phyloP scores from a whole-genome alignment of 2,113 vertebrate genomes.

The Bucco capensis region DNA sequence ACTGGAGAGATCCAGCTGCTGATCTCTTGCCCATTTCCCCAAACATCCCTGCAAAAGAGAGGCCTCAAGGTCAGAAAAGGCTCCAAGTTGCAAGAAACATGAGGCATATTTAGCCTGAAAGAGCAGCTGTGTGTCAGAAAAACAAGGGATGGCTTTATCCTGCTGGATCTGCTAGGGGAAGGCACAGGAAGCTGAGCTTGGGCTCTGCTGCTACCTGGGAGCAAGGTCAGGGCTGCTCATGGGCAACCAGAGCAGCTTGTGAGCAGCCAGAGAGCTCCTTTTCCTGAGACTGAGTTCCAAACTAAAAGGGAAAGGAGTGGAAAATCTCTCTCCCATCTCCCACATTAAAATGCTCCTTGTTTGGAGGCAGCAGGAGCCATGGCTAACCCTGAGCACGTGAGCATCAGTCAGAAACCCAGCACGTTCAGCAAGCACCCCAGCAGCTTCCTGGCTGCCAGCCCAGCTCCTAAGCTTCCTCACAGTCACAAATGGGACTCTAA shows the following conservation, averaged over 20 bases:
- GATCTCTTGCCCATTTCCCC: not conserved
- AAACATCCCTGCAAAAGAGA: not conserved
- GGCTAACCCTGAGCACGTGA: accelerated
- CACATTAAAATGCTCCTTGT: not conserved
- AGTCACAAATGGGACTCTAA: not conserved
- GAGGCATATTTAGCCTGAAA: not conserved
- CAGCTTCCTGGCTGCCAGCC: no score
- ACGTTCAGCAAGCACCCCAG: no score
- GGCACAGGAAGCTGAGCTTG: not conserved
- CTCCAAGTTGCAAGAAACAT: not conserved
- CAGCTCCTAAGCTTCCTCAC: not conserved
- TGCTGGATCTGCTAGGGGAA: no score
- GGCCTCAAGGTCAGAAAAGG: not conserved
- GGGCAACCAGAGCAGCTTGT: not conserved
- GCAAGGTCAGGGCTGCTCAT: not conserved
- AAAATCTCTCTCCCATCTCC: not conserved
- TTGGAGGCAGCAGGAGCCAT: accelerated
- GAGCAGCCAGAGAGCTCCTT: not conserved
- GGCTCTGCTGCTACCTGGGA: not conserved
- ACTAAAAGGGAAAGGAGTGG: not conserved
- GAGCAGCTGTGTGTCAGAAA: not conserved
- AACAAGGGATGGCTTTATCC: not conserved
- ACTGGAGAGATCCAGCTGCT: not conserved
- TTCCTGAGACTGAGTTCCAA: not conserved
- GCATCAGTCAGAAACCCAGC: no score